phyloP scores from a whole-genome alignment of 1,140 invertebrate species.

The Lanistes nyassanus region DNA sequence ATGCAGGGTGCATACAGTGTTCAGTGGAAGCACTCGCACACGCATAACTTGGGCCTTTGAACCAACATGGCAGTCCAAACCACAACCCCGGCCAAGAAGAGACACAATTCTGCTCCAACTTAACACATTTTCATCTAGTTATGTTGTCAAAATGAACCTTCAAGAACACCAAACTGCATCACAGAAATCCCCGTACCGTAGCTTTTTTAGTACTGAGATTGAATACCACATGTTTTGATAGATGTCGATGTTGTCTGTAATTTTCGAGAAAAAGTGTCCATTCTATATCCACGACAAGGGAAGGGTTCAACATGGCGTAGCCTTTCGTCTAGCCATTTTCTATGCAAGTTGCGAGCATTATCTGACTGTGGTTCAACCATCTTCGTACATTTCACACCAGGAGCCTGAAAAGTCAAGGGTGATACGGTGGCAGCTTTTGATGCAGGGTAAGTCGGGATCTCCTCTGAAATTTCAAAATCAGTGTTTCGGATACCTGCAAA shows the following conservation, averaged over 20 bases:
- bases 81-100: slow-evolving; percentile 20
- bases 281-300: slow-evolving; percentile 8
- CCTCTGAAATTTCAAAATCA: neutral
- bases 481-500: neutral
- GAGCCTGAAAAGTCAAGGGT: no score
- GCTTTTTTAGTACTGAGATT: no score
- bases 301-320: slow-evolving; percentile 46
- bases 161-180: neutral
- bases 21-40: slow-evolving; percentile 10
- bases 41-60: slow-evolving; percentile 19
- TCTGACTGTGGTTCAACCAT: slow-evolving; percentile 18
- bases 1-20: slow-evolving; percentile 2
- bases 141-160: neutral
- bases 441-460: neutral
- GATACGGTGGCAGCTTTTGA: neutral
- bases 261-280: neutral
- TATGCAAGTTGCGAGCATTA: slow-evolving; percentile 24
- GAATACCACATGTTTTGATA: no score
- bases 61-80: slow-evolving; percentile 25
- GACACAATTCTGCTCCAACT: neutral
- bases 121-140: slow-evolving; percentile 7
- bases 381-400: slow-evolving; percentile 15
- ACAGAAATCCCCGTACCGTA: neutral
- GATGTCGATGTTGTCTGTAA: no score
- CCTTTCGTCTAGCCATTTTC: slow-evolving; percentile 46